Conservation (phyloP, 2,113 vertebrate species). For the Podarcis raffonei region DNA sequence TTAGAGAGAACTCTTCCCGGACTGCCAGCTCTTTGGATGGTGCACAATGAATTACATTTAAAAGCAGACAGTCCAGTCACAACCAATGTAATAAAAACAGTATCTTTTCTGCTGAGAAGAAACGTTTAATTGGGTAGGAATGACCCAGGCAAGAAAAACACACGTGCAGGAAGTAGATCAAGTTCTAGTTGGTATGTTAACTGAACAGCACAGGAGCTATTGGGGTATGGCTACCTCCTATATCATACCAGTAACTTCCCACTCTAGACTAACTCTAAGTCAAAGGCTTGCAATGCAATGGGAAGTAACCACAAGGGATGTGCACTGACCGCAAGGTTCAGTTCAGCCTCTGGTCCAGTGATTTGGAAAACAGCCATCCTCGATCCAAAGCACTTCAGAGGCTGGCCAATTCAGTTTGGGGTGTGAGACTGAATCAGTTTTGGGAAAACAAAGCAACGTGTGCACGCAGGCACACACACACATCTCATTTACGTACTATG, state of each 20-base stretch:
- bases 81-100: constrained; percentile 7
- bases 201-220: neutral
- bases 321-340: too few species aligned
- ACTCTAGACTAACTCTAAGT: neutral
- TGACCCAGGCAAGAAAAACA: constrained; percentile 21
- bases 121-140: constrained; percentile 14
- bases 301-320: neutral
- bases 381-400: too few species aligned
- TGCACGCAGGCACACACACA: too few species aligned
- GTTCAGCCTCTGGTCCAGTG: too few species aligned
- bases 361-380: too few species aligned
- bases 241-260: neutral
- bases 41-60: constrained; percentile 32
- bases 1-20: constrained; percentile 45
- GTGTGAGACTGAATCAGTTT: too few species aligned
- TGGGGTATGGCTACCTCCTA: neutral
- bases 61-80: constrained; percentile 16
- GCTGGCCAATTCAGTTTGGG: too few species aligned
- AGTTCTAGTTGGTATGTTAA: too few species aligned
- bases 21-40: constrained; percentile 43
- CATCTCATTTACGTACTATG: too few species aligned
- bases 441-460: too few species aligned
- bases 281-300: neutral
- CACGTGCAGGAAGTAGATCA: neutral
- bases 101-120: constrained; percentile 23